phyloP scores from a whole-genome alignment of 2,113 vertebrate species.

The Aix galericulata region DNA sequence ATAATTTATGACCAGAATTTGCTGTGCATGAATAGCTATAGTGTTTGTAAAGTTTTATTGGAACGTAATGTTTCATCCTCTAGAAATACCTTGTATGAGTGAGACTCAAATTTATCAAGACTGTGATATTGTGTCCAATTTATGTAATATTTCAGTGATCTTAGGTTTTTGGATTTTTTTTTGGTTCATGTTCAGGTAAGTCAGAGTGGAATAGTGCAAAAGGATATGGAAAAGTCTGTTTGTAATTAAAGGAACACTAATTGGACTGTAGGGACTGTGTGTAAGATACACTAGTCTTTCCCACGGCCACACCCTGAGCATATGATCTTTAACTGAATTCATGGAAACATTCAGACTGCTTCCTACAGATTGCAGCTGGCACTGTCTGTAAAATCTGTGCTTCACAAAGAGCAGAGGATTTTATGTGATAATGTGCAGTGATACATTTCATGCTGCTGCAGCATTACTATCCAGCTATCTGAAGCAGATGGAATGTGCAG shows the following conservation, averaged over 20 bases:
- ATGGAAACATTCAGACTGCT: slow-evolving; percentile 27
- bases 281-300: slow-evolving; percentile 57
- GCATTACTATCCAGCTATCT: not conserved
- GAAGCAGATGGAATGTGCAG: not conserved
- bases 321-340: slow-evolving; percentile 64
- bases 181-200: slow-evolving; percentile 50
- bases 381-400: not conserved
- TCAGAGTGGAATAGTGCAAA: slow-evolving; percentile 11
- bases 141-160: not conserved
- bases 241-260: slow-evolving; percentile 60
- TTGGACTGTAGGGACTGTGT: slow-evolving; percentile 49
- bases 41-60: not conserved
- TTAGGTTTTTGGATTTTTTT: not conserved
- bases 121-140: not conserved
- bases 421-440: not conserved
- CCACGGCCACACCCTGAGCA: slow-evolving; percentile 57
- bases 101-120: not conserved
- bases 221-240: slow-evolving; percentile 69
- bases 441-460: not conserved
- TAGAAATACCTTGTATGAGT: not conserved
- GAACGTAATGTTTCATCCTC: not conserved
- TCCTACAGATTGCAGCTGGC: slow-evolving; percentile 57
- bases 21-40: not conserved
- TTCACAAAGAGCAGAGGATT: not conserved
- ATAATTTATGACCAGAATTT: not conserved